Percentiles rank a stretch among this genome's conserved stretches.
These are phyloP conservation scores for Gymnothorax reevesii DNA, from an alignment of 2,797 vertebrate species.

Conservation along the genomic window DNA sequence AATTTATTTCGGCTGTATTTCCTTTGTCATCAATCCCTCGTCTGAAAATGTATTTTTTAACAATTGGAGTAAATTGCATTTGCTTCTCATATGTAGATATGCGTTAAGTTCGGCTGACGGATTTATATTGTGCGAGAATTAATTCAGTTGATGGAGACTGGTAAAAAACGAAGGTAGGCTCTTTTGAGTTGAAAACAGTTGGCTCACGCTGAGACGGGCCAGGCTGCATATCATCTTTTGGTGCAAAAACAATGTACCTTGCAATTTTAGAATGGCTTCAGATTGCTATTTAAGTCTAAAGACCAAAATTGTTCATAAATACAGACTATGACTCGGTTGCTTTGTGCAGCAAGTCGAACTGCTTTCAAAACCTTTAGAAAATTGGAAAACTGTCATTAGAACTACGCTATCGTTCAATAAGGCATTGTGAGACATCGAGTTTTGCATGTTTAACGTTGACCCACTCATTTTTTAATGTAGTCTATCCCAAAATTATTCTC, in stretches of 20 bases:
- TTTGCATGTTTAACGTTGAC: neutral
- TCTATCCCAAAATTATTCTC: neutral
- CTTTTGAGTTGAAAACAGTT: neutral
- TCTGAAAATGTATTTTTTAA: neutral
- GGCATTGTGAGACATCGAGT: neutral
- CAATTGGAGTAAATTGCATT: neutral
- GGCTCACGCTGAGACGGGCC: neutral
- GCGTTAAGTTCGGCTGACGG: neutral
- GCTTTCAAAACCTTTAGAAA: constrained; percentile 7
- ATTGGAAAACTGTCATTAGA: neutral
- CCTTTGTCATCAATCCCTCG: neutral
- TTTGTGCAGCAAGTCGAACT: constrained; percentile 2
- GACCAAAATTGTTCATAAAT: constrained; percentile 19
- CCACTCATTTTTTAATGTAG: neutral
- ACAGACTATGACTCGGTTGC: neutral
- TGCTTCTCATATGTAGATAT: neutral
- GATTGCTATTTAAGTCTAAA: constrained; percentile 21
- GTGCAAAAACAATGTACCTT: constrained; percentile 9
- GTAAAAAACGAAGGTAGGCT: neutral
- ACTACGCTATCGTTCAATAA: neutral
- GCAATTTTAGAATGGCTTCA: constrained; percentile 16
- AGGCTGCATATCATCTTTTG: constrained; percentile 8
- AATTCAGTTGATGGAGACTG: constrained; percentile 9
- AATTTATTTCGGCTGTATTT: neutral
- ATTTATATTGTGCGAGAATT: neutral